A percentile compares a stretch with the other conserved stretches of the same genome.
These are phyloP conservation scores for Nannoperca australis DNA, from an alignment of 2,797 vertebrate genomes.

Conservation along the genomic window DNA sequence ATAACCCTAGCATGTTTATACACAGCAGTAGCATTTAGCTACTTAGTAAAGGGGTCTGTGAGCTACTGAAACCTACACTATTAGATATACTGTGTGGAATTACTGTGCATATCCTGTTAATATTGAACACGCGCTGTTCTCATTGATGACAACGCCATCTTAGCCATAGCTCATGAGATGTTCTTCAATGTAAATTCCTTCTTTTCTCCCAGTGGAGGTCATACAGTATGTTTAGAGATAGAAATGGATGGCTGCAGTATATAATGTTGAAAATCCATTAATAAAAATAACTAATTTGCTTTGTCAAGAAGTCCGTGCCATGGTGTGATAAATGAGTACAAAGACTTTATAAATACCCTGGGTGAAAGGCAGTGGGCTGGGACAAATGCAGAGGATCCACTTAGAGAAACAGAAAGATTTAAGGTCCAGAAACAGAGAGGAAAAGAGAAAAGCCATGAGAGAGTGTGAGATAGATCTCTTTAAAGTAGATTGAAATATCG, in stretches of 20 bases:
- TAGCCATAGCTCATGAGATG: slow-evolving; percentile 33
- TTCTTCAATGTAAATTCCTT: slow-evolving; percentile 51
- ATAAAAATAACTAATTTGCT: slow-evolving; percentile 66
- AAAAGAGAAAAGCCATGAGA: slow-evolving; percentile 44
- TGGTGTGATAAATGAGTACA: slow-evolving; percentile 73
- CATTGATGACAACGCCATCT: not conserved
- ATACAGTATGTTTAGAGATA: slow-evolving; percentile 61
- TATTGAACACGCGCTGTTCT: not conserved
- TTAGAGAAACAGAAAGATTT: slow-evolving; percentile 77
- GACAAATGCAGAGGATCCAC: slow-evolving; percentile 78
- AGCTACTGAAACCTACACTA: not conserved
- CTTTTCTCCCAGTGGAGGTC: slow-evolving; percentile 41
- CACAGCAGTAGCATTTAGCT: not conserved
- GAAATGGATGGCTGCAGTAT: slow-evolving; percentile 60
- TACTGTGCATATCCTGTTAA: not conserved
- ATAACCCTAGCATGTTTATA: not conserved
- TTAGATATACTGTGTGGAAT: not conserved
- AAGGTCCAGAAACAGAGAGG: slow-evolving; percentile 49
- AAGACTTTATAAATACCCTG: slow-evolving; percentile 75
- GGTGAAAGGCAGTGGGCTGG: slow-evolving; percentile 65
- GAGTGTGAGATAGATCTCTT: slow-evolving; percentile 23
- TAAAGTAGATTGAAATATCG: slow-evolving; percentile 5
- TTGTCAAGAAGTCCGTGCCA: slow-evolving; percentile 66
- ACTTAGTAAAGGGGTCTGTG: not conserved
- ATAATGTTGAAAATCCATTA: slow-evolving; percentile 74